Conservation (phyloP, 1,140 invertebrate species). For the Eumeta japonica region DNA sequence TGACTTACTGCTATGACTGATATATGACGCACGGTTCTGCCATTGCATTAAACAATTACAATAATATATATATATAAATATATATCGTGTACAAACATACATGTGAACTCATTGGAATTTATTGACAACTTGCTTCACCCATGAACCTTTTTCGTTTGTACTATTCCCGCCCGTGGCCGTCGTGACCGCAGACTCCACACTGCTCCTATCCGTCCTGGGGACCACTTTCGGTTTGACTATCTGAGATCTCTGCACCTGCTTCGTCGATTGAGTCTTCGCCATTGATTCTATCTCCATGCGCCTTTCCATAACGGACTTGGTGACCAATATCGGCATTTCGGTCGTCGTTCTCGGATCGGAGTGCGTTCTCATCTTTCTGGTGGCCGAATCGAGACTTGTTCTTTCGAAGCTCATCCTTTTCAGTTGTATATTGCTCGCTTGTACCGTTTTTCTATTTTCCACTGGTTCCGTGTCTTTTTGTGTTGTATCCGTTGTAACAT, state of each 20-base stretch:
- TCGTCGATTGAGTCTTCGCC: slow-evolving; percentile 26
- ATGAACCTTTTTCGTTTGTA: slow-evolving; percentile 32
- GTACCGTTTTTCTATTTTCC: slow-evolving; percentile 16
- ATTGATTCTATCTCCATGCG: slow-evolving; percentile 51
- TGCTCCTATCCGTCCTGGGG: background rate
- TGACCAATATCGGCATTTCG: slow-evolving; percentile 25
- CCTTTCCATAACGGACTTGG: slow-evolving; percentile 51
- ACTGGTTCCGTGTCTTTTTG: slow-evolving; percentile 1
- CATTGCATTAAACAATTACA: too few relatives aligned
- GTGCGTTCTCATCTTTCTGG: slow-evolving; percentile 29
- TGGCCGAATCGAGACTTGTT: slow-evolving; percentile 50
- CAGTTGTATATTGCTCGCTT: slow-evolving; percentile 40
- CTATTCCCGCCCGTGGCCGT: background rate
- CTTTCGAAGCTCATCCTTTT: slow-evolving; percentile 52
- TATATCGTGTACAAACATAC: too few relatives aligned
- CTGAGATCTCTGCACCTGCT: slow-evolving; percentile 27
- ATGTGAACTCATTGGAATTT: slow-evolving; percentile 51
- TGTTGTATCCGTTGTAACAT: slow-evolving; percentile 9
- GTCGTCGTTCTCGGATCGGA: slow-evolving; percentile 12
- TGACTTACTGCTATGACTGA: too few relatives aligned
- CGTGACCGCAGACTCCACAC: too few relatives aligned
- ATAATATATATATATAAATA: too few relatives aligned
- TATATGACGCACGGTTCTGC: too few relatives aligned
- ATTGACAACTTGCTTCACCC: slow-evolving; percentile 56
- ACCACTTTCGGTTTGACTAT: slow-evolving; percentile 35